Evolutionary conservation across 2,113 vertebrate genomes (phyloP), one percentile per base, ranked within the genome.

Genomic region (Irena cyanogastra): DNA sequence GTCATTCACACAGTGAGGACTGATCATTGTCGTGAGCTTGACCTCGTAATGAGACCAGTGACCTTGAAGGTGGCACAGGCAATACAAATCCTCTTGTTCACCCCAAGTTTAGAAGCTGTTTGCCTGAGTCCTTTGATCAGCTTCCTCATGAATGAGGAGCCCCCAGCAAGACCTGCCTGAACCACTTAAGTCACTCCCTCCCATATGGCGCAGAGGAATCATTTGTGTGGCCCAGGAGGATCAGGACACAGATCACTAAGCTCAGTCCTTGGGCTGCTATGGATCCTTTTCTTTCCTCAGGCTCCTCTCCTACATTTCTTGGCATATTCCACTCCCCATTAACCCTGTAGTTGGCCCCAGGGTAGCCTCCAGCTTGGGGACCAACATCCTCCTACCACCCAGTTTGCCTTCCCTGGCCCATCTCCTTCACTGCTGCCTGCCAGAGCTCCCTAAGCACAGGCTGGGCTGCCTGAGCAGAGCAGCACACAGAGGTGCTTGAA

Each of bases 71-170:
- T 94, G 94, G 72, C 91, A 56, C n/a, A 84, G 74, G 93, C 91
- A 87, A 82, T 64, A 78, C 83, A 94, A 90, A 92, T 89, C 72
- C 72, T 63, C 87, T 81, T 49, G 76, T 86, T 95, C 89, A 41
- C 78, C 83, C 91, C 91, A 89, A 87, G 81, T 95, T 91, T 79
- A 80, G 94, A 94, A 94, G 66, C 59, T 2, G 1, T 91, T 93
- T 85, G 83, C 89, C 83, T 54, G 69, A 81, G 30, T 90, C 54
- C 83, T 96, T 96, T 96, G 91, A 96, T 95, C 88, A 90, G 44
- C 56, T 87, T 61, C 47, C 47, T 90, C 50, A 70, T 83, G 86
- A 94, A 93, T 88, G 88, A 74, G 64, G 54, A 93, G 92, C 68
- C 78, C 86, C 71, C 90, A 90, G 83, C 79, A 86, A 93, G 89